phyloP scores from a whole-genome alignment of 2,888 invertebrate species.

The Parasteatoda lunata region DNA sequence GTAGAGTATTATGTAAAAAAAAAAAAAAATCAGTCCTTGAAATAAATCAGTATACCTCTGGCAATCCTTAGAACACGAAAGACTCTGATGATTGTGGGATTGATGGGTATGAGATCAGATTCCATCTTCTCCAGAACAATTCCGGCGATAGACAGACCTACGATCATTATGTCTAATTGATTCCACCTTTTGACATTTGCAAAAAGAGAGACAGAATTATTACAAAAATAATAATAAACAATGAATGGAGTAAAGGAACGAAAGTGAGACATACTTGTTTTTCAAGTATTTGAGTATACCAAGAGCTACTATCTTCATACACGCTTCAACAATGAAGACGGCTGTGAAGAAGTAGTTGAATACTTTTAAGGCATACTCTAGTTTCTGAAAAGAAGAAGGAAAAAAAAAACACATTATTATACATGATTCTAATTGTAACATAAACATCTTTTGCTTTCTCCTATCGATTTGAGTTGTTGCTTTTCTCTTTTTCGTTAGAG shows the following conservation, averaged over 20 bases:
- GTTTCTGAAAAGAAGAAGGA: conserved; percentile 77
- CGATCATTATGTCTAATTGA: conserved; percentile 96
- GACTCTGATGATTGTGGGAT: conserved; percentile 98
- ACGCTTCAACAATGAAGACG: conserved; percentile 97
- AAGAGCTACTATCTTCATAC: conserved; percentile 95
- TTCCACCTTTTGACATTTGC: conserved; percentile 85
- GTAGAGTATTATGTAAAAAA: too few relatives aligned
- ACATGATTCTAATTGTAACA: too few relatives aligned
- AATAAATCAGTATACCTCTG: conserved; percentile 77
- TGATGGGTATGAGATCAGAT: conserved; percentile 97
- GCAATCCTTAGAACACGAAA: conserved; percentile 99
- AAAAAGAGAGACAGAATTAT: background rate
- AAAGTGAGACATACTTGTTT: conserved; percentile 77
- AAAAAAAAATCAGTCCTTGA: too few relatives aligned
- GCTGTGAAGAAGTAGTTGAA: conserved; percentile 99
- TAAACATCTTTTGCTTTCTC: too few relatives aligned
- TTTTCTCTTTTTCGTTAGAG: too few relatives aligned
- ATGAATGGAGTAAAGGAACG: background rate
- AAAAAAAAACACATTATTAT: background rate
- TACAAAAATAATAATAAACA: background rate
- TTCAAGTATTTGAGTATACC: conserved; percentile 93
- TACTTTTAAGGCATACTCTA: conserved; percentile 95
- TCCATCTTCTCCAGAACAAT: conserved; percentile 98
- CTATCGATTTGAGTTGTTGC: too few relatives aligned
- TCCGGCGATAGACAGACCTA: conserved; percentile 97